phyloP scores from a whole-genome alignment of 2,113 vertebrate species.

The Callaeas wilsoni region DNA sequence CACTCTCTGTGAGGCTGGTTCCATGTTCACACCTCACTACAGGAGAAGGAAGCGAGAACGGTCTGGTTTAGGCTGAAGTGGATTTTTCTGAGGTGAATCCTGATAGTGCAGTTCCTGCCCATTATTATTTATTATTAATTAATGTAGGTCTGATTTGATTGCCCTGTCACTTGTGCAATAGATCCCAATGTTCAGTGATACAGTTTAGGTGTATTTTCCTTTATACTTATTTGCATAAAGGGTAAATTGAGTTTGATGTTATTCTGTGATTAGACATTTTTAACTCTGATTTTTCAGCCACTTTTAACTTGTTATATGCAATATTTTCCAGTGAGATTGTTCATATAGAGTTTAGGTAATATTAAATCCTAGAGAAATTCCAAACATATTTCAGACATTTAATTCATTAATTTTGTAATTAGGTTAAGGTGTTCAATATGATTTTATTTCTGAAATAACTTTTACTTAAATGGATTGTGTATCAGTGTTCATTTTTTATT shows the following conservation, averaged over 20 bases:
- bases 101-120: background rate
- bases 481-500: background rate
- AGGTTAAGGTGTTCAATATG: background rate
- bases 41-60: fast-evolving
- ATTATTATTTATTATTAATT: background rate
- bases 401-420: background rate
- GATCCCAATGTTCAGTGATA: background rate
- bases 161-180: background rate
- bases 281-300: background rate
- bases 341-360: background rate
- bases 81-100: background rate
- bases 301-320: background rate
- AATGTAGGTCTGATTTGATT: background rate
- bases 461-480: background rate
- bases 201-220: background rate
- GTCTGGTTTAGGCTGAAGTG: background rate
- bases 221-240: background rate
- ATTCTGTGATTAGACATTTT: background rate
- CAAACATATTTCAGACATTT: background rate
- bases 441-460: background rate
- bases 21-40: fast-evolving
- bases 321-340: background rate
- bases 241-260: background rate
- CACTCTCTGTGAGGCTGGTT: background rate
- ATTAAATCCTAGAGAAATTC: background rate